These are phyloP conservation scores for Dasyprocta punctata DNA, from an alignment of 2,113 vertebrate genomes.

Conservation along the genomic window DNA sequence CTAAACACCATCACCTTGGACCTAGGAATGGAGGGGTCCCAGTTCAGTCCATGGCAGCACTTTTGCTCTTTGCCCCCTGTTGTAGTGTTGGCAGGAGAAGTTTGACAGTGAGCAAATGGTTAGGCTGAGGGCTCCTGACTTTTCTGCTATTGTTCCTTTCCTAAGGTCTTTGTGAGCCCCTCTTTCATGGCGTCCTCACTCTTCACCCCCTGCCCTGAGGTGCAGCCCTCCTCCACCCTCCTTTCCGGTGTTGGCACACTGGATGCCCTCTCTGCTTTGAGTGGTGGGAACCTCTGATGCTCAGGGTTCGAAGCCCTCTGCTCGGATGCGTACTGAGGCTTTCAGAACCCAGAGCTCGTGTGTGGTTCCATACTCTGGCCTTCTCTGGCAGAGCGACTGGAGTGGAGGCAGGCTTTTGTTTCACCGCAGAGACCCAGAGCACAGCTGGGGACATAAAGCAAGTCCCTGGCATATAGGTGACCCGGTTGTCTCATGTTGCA, in stretches of 20 bases:
- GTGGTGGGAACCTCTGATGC: background rate
- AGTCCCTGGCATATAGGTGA: background rate
- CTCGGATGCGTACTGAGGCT: background rate
- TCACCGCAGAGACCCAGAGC: background rate
- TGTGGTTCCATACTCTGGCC: no score
- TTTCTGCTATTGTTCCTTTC: background rate
- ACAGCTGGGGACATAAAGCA: background rate
- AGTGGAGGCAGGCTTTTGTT: background rate
- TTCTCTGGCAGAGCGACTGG: background rate
- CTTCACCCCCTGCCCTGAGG: background rate
- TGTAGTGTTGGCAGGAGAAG: background rate
- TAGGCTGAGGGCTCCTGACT: background rate
- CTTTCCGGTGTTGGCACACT: no score
- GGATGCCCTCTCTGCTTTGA: background rate
- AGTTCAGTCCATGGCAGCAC: no score
- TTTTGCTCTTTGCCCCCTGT: background rate
- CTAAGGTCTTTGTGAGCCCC: fast-evolving
- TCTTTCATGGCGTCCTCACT: background rate
- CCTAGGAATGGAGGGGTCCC: background rate
- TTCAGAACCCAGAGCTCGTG: background rate
- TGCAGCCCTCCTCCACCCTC: background rate
- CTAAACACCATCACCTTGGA: background rate
- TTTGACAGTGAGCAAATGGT: background rate
- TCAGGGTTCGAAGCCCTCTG: background rate
- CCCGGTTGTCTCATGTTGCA: background rate